Percentiles rank a stretch among this genome's conserved stretches.
phyloP scores from a whole-genome alignment of 2,797 vertebrate genomes.

The Petrocephalus schoutedeni region DNA sequence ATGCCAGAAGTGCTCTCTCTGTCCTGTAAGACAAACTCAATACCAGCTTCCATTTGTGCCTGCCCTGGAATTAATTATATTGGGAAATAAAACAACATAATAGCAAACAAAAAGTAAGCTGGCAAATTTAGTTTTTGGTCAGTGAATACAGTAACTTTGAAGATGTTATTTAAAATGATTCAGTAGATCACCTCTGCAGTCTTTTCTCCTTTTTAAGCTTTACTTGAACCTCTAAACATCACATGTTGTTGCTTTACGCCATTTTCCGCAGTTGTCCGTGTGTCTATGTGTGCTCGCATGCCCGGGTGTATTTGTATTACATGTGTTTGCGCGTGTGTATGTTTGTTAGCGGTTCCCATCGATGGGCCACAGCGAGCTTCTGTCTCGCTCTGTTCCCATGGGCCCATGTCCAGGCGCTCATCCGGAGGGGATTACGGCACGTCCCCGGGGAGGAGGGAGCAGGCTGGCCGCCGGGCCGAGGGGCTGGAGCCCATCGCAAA shows the following conservation, averaged over 20 bases:
- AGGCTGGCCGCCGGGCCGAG: not conserved
- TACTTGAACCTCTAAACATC: not conserved
- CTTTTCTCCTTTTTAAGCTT: not conserved
- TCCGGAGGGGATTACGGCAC: constrained; percentile 1
- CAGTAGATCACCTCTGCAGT: not conserved
- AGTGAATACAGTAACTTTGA: not conserved
- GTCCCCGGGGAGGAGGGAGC: not conserved
- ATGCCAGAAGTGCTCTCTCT: not conserved
- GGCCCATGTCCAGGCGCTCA: constrained; percentile 12
- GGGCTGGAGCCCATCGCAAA: not conserved
- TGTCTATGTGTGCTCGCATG: not conserved
- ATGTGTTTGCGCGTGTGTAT: not conserved
- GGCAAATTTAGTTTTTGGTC: not conserved
- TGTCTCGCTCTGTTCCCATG: not conserved
- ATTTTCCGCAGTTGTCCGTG: not conserved
- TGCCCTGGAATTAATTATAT: not conserved
- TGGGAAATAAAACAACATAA: not conserved
- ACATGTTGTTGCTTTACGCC: not conserved
- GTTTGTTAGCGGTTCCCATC: not conserved
- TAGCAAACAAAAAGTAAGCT: not conserved
- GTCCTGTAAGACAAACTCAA: not conserved
- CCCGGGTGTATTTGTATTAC: not conserved
- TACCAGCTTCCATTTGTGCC: not conserved
- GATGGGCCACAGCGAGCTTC: not conserved
- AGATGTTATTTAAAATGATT: not conserved